phyloP scores from a whole-genome alignment of 64 coral and sea anemone genomes.

The Actinia tenebrosa region DNA sequence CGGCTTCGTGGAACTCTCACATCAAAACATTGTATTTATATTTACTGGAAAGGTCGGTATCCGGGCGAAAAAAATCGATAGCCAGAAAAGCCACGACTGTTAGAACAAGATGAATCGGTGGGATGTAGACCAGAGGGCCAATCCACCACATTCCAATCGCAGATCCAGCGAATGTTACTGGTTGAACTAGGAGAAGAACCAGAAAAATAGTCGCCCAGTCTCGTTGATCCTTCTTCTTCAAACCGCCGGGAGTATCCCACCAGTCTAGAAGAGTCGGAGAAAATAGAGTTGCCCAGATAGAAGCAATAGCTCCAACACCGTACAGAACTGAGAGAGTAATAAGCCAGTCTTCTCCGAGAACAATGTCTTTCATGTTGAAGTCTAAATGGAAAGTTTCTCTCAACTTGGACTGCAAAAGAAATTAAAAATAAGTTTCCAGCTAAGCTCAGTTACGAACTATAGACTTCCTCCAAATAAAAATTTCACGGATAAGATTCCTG shows the following conservation, averaged over 20 bases:
- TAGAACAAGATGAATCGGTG: too few relatives aligned
- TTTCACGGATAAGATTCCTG: neutral
- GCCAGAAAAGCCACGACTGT: too few relatives aligned
- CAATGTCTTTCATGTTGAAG: slow-evolving; percentile 67
- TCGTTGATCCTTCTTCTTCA: slow-evolving; percentile 86
- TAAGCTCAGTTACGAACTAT: neutral
- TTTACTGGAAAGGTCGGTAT: too few relatives aligned
- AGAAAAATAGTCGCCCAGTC: slow-evolving; percentile 58
- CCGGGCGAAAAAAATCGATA: too few relatives aligned
- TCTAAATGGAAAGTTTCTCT: neutral
- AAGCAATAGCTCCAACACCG: slow-evolving; percentile 73
- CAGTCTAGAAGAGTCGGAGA: slow-evolving; percentile 86
- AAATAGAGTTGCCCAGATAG: slow-evolving; percentile 81
- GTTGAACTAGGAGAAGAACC: too few relatives aligned
- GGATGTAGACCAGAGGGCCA: too few relatives aligned
- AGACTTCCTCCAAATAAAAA: neutral
- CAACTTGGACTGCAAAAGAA: neutral
- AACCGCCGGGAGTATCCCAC: slow-evolving; percentile 90
- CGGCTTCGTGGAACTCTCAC: too few relatives aligned
- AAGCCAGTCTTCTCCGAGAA: slow-evolving; percentile 94
- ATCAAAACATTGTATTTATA: too few relatives aligned
- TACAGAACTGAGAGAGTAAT: slow-evolving; percentile 93
- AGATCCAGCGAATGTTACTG: too few relatives aligned
- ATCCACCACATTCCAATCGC: too few relatives aligned
- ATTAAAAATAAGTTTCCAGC: neutral